Evolutionary conservation across 2,888 invertebrate species (phyloP).

Genomic region (Teleiodes luculella): DNA sequence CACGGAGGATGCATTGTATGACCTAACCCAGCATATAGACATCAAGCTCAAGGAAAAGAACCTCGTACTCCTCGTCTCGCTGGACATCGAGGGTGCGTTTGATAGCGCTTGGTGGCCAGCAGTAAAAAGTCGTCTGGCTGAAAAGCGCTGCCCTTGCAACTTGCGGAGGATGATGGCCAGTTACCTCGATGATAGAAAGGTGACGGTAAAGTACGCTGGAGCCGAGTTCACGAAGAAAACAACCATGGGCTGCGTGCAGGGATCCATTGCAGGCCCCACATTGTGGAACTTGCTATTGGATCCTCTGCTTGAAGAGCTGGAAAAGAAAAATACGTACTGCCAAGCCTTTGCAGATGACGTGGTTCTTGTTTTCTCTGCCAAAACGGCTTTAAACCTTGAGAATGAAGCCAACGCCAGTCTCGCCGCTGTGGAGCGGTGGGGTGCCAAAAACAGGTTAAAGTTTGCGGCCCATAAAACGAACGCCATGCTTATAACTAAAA

Average conservation of each 20-base stretch:
- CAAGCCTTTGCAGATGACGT: background rate
- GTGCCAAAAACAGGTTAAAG: background rate
- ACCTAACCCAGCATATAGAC: too few relatives aligned
- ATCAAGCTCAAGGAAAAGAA: too few relatives aligned
- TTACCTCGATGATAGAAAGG: background rate
- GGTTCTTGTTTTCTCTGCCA: constrained; percentile 2
- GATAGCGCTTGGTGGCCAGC: too few relatives aligned
- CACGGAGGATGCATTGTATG: too few relatives aligned
- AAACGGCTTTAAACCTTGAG: constrained; percentile 1
- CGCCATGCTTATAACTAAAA: background rate
- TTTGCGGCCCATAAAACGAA: background rate
- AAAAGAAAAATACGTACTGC: background rate
- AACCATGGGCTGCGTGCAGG: constrained; percentile 1
- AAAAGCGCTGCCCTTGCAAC: too few relatives aligned
- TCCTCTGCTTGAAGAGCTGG: background rate
- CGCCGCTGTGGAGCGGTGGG: too few relatives aligned
- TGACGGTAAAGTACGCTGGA: background rate
- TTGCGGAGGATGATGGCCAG: too few relatives aligned
- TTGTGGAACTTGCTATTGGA: background rate
- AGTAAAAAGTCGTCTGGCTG: too few relatives aligned
- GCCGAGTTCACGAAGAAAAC: background rate
- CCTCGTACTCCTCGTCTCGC: too few relatives aligned
- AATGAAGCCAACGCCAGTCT: background rate
- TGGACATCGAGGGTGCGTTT: too few relatives aligned
- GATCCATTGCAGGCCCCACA: background rate